A percentile compares a stretch with the other conserved stretches of the same genome.
These are phyloP conservation scores for Pygoscelis antarcticus DNA, from an alignment of 2,113 vertebrate genomes.

Conservation along the genomic window DNA sequence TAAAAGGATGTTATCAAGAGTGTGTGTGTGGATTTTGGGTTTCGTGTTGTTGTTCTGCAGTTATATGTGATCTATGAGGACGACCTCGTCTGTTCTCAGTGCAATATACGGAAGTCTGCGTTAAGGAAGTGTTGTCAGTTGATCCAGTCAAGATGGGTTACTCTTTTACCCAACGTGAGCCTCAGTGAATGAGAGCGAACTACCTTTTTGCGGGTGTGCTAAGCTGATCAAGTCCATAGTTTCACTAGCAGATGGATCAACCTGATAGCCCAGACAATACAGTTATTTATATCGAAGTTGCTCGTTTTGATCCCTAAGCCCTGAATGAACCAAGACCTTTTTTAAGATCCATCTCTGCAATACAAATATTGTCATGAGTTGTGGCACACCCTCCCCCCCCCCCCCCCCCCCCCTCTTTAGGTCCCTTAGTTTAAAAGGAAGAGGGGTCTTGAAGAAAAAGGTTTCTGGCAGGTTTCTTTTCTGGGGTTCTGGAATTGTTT, in stretches of 20 bases:
- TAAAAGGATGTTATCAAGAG: background rate
- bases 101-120: background rate
- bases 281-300: background rate
- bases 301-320: background rate
- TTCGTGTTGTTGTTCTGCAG: background rate
- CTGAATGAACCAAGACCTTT: background rate
- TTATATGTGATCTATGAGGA: background rate
- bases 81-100: background rate
- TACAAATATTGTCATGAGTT: background rate
- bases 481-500: background rate
- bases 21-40: background rate
- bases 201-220: background rate
- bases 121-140: background rate
- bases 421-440: background rate
- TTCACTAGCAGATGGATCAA: background rate
- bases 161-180: background rate
- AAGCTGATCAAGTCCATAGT: background rate
- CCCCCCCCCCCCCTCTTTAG: rapidly evolving
- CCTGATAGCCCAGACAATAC: background rate
- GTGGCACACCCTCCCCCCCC: rapidly evolving
- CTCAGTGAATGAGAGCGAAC: rapidly evolving
- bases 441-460: background rate
- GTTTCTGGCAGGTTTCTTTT: background rate
- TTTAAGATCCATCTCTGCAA: background rate
- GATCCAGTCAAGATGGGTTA: background rate